These are phyloP conservation scores for Arbacia lixula DNA, from an alignment of 53 echinoderm and acorn worm genomes.

Conservation along the genomic window DNA sequence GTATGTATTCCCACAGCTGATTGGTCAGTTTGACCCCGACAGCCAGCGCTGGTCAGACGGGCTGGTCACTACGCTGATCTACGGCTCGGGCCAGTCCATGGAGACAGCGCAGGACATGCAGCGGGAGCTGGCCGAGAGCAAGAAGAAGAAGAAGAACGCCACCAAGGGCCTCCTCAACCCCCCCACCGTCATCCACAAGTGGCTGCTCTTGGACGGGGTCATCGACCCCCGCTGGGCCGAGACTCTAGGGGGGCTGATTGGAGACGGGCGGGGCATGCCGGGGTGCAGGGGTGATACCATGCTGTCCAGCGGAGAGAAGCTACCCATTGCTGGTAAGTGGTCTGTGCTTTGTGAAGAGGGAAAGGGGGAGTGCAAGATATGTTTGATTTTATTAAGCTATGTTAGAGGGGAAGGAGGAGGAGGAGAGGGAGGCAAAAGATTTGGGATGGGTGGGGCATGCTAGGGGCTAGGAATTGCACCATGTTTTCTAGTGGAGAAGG, in stretches of 20 bases:
- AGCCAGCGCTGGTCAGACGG: conserved; percentile 75
- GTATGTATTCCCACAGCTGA: conserved; percentile 65
- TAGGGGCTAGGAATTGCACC: too few species aligned
- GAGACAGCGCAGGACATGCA: conserved; percentile 67
- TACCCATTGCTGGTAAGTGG: conserved; percentile 69
- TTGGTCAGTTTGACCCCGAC: conserved; percentile 67
- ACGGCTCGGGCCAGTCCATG: conserved; percentile 60
- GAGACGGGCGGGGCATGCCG: conserved; percentile 3
- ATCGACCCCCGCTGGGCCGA: conserved; percentile 72
- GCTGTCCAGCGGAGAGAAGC: conserved; percentile 71
- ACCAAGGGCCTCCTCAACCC: conserved; percentile 78
- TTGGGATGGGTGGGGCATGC: too few species aligned
- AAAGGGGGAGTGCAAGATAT: too few species aligned
- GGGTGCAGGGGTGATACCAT: conserved; percentile 23
- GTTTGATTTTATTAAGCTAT: too few species aligned
- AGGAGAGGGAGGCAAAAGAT: too few species aligned
- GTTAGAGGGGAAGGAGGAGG: too few species aligned
- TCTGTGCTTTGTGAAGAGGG: too few species aligned
- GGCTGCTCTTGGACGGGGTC: conserved; percentile 87
- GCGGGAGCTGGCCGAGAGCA: conserved; percentile 73
- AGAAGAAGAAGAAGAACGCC: conserved; percentile 72
- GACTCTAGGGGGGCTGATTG: conserved; percentile 36
- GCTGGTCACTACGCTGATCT: conserved; percentile 71
- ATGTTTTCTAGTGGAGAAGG: too few species aligned
- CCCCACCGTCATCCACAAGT: conserved; percentile 84